Conservation (phyloP, 2,113 vertebrate species). For the Hiodon alosoides region DNA sequence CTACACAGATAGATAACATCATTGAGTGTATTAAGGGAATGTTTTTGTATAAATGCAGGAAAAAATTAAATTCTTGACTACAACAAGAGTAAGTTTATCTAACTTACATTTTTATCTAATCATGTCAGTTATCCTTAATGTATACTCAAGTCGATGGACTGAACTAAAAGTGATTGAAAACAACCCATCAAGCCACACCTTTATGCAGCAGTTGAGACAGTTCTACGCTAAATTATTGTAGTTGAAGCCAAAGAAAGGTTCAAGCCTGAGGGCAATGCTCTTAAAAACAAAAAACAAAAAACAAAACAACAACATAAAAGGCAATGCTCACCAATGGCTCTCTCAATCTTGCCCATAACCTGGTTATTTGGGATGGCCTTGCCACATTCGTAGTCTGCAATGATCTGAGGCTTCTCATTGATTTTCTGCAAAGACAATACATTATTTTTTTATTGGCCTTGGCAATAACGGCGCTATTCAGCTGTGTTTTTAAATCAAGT, state of each 20-base stretch:
- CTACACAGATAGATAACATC: too few relatives aligned
- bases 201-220: not conserved
- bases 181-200: not conserved
- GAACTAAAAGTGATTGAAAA: not conserved
- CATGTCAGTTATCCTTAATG: not conserved
- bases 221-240: too few relatives aligned
- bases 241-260: too few relatives aligned
- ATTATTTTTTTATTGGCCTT: not conserved
- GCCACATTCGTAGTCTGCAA: constrained; percentile 86
- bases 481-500: too few relatives aligned
- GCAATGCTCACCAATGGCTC: constrained; percentile 66
- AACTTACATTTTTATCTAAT: not conserved
- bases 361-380: constrained; percentile 81
- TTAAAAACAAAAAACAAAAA: not conserved
- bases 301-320: not conserved
- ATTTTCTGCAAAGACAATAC: constrained; percentile 73
- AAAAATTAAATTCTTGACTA: too few relatives aligned
- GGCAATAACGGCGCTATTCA: too few relatives aligned
- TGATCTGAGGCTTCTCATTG: constrained; percentile 95
- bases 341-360: constrained; percentile 79
- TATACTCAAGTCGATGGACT: not conserved
- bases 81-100: too few relatives aligned
- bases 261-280: too few relatives aligned
- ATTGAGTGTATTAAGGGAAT: too few relatives aligned
- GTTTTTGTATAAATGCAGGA: too few relatives aligned